Evolutionary conservation across 2,888 invertebrate species (phyloP).

Genomic region (Cephus sareptanus): DNA sequence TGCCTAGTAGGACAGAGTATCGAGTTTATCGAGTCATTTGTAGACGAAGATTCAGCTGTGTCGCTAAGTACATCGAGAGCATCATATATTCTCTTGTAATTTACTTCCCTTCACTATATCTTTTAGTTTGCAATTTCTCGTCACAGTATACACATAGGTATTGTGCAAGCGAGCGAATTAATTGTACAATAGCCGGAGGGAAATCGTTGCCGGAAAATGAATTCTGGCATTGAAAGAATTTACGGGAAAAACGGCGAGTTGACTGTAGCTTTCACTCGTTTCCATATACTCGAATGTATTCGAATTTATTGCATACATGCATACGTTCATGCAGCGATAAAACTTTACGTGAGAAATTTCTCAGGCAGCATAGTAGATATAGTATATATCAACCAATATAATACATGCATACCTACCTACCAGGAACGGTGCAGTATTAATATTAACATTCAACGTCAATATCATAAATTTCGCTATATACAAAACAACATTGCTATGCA

Average conservation of each 20-base stretch:
- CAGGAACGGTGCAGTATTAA: slow-evolving; percentile 24
- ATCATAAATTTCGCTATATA: slow-evolving; percentile 31
- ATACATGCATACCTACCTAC: not conserved
- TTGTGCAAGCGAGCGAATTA: not conserved
- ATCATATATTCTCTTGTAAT: too few species aligned
- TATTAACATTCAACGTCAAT: slow-evolving; percentile 35
- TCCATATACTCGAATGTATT: not conserved
- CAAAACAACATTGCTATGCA: slow-evolving; percentile 27
- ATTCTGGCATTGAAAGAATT: not conserved
- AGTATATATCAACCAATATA: not conserved
- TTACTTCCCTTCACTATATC: too few species aligned
- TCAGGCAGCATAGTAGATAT: not conserved
- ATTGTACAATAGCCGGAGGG: not conserved
- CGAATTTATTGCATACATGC: not conserved
- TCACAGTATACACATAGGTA: not conserved
- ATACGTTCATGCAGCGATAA: not conserved
- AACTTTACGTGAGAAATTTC: not conserved
- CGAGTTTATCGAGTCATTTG: too few species aligned
- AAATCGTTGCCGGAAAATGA: not conserved
- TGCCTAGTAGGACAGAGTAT: too few species aligned
- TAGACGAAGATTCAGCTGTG: too few species aligned
- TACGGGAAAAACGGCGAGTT: not conserved
- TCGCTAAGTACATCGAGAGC: too few species aligned
- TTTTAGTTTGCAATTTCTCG: too few species aligned
- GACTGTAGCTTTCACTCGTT: not conserved